Evolutionary conservation across 2,113 vertebrate species (phyloP).

Genomic region (Nesogale talazaci): DNA sequence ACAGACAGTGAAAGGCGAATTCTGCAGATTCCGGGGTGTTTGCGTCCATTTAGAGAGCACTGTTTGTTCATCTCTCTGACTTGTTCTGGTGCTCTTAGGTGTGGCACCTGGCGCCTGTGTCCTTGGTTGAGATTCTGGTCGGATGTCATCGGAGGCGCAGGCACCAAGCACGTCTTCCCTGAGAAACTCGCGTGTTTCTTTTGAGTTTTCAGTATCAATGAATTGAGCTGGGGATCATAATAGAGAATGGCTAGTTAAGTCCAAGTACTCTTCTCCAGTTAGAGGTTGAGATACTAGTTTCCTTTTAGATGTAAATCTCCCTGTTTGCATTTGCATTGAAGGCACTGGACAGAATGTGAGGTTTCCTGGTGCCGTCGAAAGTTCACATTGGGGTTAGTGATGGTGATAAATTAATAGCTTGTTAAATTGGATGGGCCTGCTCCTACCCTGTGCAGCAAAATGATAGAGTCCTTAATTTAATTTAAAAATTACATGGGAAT

Average conservation of each 20-base stretch:
- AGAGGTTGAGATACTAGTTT: background rate
- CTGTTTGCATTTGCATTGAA: background rate
- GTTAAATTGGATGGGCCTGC: background rate
- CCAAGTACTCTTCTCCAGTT: background rate
- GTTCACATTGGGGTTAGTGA: background rate
- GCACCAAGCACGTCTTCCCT: background rate
- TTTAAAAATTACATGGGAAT: background rate
- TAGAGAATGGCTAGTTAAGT: background rate
- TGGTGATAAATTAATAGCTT: background rate
- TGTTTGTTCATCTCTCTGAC: constrained; percentile 18
- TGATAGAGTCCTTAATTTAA: background rate
- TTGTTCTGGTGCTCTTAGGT: background rate
- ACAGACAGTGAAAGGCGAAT: constrained; percentile 19
- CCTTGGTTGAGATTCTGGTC: background rate
- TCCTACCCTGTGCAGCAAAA: background rate
- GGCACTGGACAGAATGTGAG: background rate
- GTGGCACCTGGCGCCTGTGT: background rate
- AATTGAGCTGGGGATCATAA: background rate
- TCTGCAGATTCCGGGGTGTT: background rate
- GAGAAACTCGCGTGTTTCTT: background rate
- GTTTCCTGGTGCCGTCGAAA: background rate
- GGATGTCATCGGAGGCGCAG: background rate
- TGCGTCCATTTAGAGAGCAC: constrained; percentile 15
- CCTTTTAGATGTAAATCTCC: background rate
- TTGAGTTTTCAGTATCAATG: background rate